These are phyloP conservation scores for Erythrolamprus reginae DNA, from an alignment of 2,113 vertebrate genomes.

Conservation along the genomic window DNA sequence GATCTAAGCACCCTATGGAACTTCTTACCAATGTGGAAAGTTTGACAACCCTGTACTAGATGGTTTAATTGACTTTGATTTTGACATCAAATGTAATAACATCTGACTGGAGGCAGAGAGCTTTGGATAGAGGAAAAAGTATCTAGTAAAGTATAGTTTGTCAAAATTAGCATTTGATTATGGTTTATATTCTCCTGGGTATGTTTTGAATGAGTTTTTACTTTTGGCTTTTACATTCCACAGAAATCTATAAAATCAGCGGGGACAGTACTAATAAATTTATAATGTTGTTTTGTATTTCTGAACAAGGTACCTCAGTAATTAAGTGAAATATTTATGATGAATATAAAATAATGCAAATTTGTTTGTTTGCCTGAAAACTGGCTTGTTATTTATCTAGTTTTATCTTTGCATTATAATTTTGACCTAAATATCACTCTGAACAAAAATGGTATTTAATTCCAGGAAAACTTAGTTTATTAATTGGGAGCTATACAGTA, in stretches of 20 bases:
- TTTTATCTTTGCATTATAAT: conserved; percentile 69
- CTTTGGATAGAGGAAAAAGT: conserved; percentile 44
- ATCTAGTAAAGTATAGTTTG: conserved; percentile 17
- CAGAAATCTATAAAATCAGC: conserved; percentile 69
- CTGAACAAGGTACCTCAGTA: conserved; percentile 75
- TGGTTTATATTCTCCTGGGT: conserved; percentile 49
- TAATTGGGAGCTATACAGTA: conserved; percentile 26
- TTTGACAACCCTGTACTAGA: not conserved
- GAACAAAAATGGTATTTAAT: conserved; percentile 60
- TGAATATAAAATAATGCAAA: conserved; percentile 82
- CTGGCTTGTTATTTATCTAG: conserved; percentile 80
- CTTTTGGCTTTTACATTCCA: conserved; percentile 67
- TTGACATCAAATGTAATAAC: conserved; percentile 56
- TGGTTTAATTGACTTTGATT: conserved; percentile 51
- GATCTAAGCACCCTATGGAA: too few species aligned
- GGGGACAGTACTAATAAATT: conserved; percentile 77
- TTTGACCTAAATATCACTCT: conserved; percentile 62
- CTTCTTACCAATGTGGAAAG: too few species aligned
- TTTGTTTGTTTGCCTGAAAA: conserved; percentile 79
- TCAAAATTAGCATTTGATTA: conserved; percentile 52
- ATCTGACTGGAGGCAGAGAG: conserved; percentile 56
- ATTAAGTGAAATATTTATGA: conserved; percentile 86
- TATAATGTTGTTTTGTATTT: conserved; percentile 79
- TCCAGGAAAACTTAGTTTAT: conserved; percentile 41
- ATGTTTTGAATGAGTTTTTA: conserved; percentile 59